Evolutionary conservation across 2,113 vertebrate species (phyloP).

Genomic region (Atrichornis clamosus): DNA sequence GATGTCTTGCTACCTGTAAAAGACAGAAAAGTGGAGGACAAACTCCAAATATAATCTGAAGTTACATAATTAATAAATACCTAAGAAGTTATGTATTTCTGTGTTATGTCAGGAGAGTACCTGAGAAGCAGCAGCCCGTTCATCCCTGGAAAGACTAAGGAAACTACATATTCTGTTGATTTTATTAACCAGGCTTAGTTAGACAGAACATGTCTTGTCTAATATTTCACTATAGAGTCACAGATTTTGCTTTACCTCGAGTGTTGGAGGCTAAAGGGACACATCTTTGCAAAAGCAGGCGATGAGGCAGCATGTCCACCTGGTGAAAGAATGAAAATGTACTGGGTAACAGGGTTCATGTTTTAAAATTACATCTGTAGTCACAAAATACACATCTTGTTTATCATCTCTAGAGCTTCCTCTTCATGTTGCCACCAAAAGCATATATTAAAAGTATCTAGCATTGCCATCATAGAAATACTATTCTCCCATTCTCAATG

Average conservation of each 20-base stretch:
- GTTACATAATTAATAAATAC: background rate
- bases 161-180: background rate
- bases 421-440: background rate
- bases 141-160: background rate
- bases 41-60: background rate
- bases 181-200: background rate
- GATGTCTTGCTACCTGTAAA: background rate
- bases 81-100: background rate
- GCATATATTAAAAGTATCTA: background rate
- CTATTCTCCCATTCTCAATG: background rate
- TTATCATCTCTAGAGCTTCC: background rate
- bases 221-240: background rate
- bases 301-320: background rate
- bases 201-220: background rate
- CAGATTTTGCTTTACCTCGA: background rate
- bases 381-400: background rate
- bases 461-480: background rate
- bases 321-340: background rate
- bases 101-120: background rate
- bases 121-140: background rate
- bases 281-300: background rate
- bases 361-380: background rate
- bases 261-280: background rate
- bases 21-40: background rate
- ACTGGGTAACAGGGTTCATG: background rate